Evolutionary conservation across 35 echinoderm and acorn worm species (phyloP).

Genomic region (Ptychodera flava): DNA sequence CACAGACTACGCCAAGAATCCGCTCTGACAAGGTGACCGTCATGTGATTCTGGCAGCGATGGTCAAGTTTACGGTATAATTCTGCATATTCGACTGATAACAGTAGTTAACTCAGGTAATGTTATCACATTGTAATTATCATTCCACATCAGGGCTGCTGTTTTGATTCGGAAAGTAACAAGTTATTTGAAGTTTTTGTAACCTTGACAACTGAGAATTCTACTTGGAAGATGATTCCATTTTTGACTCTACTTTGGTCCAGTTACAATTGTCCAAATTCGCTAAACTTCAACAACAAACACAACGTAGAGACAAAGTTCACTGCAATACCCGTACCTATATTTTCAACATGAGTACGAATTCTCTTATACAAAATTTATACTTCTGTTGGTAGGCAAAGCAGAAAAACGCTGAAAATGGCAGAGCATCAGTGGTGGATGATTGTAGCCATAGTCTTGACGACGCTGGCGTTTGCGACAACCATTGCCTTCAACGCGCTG

Average conservation of each 20-base stretch:
- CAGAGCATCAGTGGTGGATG: neutral
- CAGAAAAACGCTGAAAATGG: neutral
- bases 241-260: neutral
- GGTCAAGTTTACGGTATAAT: too few relatives aligned
- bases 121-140: too few relatives aligned
- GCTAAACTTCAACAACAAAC: too few relatives aligned
- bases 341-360: neutral
- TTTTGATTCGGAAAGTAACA: too few relatives aligned
- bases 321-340: neutral
- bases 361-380: neutral
- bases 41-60: too few relatives aligned
- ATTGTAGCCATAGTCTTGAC: neutral
- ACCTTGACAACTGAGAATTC: neutral
- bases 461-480: neutral
- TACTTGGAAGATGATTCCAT: too few relatives aligned
- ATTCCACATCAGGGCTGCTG: too few relatives aligned
- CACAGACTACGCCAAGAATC: too few relatives aligned
- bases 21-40: too few relatives aligned
- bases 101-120: too few relatives aligned
- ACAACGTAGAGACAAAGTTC: neutral
- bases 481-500: neutral
- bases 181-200: neutral
- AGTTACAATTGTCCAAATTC: too few relatives aligned
- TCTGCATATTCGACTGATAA: too few relatives aligned
- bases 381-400: neutral